Conservation (phyloP, 2,888 invertebrate species). For the Stramonita haemastoma region DNA sequence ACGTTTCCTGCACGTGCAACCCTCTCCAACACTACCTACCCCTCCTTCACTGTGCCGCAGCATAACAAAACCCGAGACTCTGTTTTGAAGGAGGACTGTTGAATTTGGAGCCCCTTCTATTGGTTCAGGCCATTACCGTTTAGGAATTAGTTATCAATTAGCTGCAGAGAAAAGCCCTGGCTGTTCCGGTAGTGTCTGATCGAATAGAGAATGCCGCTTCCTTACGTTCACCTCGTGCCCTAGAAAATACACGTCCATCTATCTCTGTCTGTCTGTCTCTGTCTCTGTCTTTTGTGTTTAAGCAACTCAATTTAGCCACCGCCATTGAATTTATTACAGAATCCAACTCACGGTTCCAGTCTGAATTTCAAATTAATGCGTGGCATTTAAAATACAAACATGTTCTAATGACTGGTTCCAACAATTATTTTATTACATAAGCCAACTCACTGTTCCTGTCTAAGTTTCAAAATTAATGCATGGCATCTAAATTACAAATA, state of each 20-base stretch:
- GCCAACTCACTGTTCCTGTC: too few relatives aligned
- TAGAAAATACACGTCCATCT: not conserved
- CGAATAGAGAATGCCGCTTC: not conserved
- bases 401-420: too few relatives aligned
- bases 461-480: too few relatives aligned
- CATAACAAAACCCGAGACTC: not conserved
- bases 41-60: not conserved
- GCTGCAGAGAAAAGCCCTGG: not conserved
- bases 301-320: too few relatives aligned
- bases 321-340: too few relatives aligned
- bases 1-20: slow-evolving; percentile 5
- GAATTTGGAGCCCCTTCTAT: not conserved
- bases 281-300: not conserved
- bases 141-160: not conserved
- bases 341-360: too few relatives aligned
- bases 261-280: not conserved
- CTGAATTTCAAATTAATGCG: too few relatives aligned
- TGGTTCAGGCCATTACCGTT: not conserved
- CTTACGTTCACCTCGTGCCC: not conserved
- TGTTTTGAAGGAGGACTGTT: not conserved
- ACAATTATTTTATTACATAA: too few relatives aligned
- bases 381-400: too few relatives aligned
- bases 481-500: too few relatives aligned
- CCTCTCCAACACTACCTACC: not conserved
- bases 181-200: too few relatives aligned